These are phyloP conservation scores for Poecile montanus DNA, from an alignment of 2,797 vertebrate genomes.

Conservation along the genomic window DNA sequence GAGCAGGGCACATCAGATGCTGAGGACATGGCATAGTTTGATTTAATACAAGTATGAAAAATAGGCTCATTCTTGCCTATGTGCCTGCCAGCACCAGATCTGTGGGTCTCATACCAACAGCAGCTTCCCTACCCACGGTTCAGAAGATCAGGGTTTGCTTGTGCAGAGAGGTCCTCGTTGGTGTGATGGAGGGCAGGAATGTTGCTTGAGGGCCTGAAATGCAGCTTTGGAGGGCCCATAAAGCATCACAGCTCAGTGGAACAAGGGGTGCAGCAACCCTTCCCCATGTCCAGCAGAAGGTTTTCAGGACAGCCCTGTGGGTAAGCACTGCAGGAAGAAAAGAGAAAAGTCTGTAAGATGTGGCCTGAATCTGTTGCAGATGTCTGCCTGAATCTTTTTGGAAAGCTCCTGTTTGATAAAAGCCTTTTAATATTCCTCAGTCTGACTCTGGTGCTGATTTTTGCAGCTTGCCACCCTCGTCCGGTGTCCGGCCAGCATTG, in stretches of 20 bases:
- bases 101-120: not conserved
- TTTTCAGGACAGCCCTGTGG: not conserved
- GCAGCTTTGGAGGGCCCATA: not conserved
- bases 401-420: not conserved
- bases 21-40: fast-evolving
- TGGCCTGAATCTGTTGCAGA: not conserved
- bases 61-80: not conserved
- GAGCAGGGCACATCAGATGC: not conserved
- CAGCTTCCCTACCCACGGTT: not conserved
- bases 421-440: not conserved
- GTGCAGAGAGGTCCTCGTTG: not conserved
- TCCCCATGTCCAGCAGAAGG: not conserved
- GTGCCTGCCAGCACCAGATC: not conserved
- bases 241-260: not conserved
- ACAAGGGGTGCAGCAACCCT: not conserved
- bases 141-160: not conserved
- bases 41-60: not conserved
- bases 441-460: not conserved
- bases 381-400: too few species aligned
- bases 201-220: not conserved
- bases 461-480: not conserved
- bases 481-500: not conserved
- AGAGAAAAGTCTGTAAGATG: not conserved
- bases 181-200: not conserved
- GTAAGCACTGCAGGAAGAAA: not conserved